Evolutionary conservation across 2,797 vertebrate genomes (phyloP), one percentile per base, ranked within the genome.

Genomic region (Dicrostonyx torquatus): DNA sequence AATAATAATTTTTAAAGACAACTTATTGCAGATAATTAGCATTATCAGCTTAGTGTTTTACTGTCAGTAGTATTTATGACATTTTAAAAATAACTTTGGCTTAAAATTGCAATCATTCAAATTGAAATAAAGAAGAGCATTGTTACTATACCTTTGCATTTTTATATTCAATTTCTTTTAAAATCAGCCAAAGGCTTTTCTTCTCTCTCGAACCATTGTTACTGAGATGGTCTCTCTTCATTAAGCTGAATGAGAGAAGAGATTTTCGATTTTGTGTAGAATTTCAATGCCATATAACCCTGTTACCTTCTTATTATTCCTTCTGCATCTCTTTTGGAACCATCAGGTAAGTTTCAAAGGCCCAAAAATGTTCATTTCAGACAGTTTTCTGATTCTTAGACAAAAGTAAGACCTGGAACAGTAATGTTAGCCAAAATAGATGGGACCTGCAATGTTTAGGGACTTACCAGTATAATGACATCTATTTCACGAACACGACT

Each of bases 281-380:
- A 43, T 85, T 82, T 96, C 83, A 95, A 94, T 93, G 92, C 78
- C 88, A 68, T 94, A 83, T 96, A 77, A 80, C 17, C 31, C 83
- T 91, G 24, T 77, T 96, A 92, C 34, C 18, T 68, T 96, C 89
- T 90, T 86, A 96, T 94, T 95, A 95, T 96, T 94, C 29, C 80
- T 92, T 95, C 91, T 64, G 34, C 14, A 55, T 90, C 53, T 97
- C 64, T 84, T 95, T 95, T 95, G 70, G 50, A 82, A 85, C 70
- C 43, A 88, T 85, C 73, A 90, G 45, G 37, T 85, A 87, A 72
- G 90, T 95, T 96, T 96, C 75, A 94, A 97, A 96, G 85, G 92
- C 78, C 72, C 92, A 94, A 95, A 95, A 97, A 79, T 85, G 34
- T 93, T 94, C 97, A 88, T 68, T 89, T 89, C 64, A 97, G 88